phyloP scores from a whole-genome alignment of 1,140 invertebrate genomes.

The Diachasmimorpha longicaudata region DNA sequence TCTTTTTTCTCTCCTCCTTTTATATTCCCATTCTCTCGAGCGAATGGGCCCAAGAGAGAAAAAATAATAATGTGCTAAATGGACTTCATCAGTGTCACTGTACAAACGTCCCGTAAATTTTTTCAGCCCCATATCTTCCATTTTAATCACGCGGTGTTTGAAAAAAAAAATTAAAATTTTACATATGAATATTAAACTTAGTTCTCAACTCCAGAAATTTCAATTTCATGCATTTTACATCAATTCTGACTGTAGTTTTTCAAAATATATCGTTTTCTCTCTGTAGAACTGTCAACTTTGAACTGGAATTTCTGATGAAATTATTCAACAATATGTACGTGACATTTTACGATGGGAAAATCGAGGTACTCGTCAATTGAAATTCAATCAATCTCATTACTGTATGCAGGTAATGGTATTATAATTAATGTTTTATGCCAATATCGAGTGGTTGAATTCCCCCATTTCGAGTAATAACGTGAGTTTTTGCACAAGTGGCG shows the following conservation, averaged over 20 bases:
- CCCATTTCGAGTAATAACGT: background rate
- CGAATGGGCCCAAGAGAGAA: background rate
- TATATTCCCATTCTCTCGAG: background rate
- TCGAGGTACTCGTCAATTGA: background rate
- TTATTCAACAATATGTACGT: background rate
- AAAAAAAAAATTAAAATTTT: background rate
- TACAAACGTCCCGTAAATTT: background rate
- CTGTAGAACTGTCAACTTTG: too few species aligned
- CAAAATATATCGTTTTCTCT: background rate
- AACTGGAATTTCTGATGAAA: background rate
- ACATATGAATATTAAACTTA: background rate
- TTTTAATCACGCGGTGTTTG: background rate
- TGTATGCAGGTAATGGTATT: background rate
- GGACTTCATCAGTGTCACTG: background rate
- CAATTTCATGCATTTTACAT: too few species aligned
- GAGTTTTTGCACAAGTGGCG: background rate
- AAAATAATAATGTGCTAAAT: constrained; percentile 9
- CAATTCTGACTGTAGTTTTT: too few species aligned
- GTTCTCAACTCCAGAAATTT: background rate
- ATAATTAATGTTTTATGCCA: constrained; percentile 5
- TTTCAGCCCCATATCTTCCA: background rate
- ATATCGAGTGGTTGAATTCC: background rate
- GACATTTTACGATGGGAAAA: background rate
- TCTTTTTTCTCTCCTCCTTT: background rate
- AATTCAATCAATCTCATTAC: constrained; percentile 1